phyloP scores from a whole-genome alignment of 1,140 invertebrate species.

The Pararge aegeria region DNA sequence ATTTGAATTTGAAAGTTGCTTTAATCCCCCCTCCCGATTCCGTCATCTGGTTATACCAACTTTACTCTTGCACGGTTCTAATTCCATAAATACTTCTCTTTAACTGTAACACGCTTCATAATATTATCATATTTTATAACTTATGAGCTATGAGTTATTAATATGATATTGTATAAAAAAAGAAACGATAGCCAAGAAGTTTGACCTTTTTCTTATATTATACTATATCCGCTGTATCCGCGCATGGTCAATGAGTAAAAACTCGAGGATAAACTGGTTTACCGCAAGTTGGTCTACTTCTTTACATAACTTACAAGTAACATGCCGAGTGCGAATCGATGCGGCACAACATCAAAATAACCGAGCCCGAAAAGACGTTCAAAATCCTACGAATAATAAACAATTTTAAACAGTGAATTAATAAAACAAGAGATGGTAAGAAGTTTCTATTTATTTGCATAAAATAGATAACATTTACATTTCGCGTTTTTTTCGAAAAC shows the following conservation, averaged over 20 bases:
- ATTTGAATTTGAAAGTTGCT: too few species aligned
- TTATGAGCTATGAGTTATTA: too few species aligned
- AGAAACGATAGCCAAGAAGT: neutral
- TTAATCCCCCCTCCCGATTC: too few species aligned
- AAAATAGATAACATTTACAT: too few species aligned
- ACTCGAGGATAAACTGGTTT: conserved; percentile 23
- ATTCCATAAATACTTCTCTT: too few species aligned
- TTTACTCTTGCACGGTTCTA: too few species aligned
- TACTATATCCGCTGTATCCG: conserved; percentile 5
- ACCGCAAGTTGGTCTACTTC: conserved; percentile 18
- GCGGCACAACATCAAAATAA: conserved; percentile 7
- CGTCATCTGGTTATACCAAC: too few species aligned
- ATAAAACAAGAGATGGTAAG: neutral
- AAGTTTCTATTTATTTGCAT: too few species aligned
- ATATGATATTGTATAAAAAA: too few species aligned
- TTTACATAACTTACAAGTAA: conserved; percentile 24
- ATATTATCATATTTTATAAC: too few species aligned
- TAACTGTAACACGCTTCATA: too few species aligned
- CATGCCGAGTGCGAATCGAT: neutral
- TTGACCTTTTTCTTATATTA: neutral
- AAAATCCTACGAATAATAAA: neutral
- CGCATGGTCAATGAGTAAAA: conserved; percentile 1
- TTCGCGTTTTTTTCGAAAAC: too few species aligned
- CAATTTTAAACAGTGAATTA: neutral
- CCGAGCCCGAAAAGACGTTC: conserved; percentile 17